Conservation (phyloP, 2,888 invertebrate genomes). For the Leptinotarsa peninsularis region DNA sequence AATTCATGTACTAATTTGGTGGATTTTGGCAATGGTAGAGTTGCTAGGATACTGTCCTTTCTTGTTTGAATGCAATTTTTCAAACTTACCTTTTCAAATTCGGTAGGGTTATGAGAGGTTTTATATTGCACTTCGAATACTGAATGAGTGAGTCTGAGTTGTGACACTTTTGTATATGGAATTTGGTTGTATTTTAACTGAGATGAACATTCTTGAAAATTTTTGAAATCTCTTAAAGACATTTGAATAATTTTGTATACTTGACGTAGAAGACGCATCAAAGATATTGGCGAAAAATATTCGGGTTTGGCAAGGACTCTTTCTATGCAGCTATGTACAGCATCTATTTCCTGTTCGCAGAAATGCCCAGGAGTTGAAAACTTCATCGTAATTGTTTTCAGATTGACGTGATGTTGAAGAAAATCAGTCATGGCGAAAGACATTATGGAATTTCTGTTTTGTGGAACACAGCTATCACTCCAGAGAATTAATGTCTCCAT, state of each 20-base stretch:
- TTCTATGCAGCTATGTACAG: neutral
- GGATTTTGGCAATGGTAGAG: slow-evolving; percentile 2
- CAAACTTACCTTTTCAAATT: neutral
- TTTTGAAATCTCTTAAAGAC: slow-evolving; percentile 30
- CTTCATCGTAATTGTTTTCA: slow-evolving; percentile 41
- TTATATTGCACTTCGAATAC: neutral
- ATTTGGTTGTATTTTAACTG: neutral
- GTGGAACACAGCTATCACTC: slow-evolving; percentile 33
- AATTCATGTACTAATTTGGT: neutral
- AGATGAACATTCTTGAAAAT: slow-evolving; percentile 17
- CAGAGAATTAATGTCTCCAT: slow-evolving; percentile 44
- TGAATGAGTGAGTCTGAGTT: neutral
- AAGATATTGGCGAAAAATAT: slow-evolving; percentile 31
- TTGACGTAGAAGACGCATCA: slow-evolving; percentile 32
- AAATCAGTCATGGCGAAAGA: no score
- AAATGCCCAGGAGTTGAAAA: slow-evolving; percentile 12
- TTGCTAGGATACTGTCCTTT: neutral
- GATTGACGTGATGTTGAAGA: no score
- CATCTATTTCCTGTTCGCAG: neutral
- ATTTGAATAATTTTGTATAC: slow-evolving; percentile 41
- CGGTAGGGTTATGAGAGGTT: neutral
- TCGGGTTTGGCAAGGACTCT: neutral
- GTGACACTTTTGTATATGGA: neutral
- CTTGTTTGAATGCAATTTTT: neutral
- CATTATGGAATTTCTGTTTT: no score